phyloP scores from a whole-genome alignment of 2,113 vertebrate genomes.

The Colaptes auratus region DNA sequence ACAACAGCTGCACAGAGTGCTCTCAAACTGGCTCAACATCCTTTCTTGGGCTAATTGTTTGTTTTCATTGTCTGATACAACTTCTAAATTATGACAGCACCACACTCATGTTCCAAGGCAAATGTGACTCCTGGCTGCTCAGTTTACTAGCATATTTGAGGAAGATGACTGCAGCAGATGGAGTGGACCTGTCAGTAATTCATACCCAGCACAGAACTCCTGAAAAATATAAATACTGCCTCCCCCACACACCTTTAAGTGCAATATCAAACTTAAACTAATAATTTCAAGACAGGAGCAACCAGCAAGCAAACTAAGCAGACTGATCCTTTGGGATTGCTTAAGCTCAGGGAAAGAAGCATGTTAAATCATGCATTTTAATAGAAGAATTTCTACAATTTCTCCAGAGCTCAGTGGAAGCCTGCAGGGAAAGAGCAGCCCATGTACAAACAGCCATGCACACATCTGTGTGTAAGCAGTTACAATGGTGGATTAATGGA shows the following conservation, averaged over 20 bases:
- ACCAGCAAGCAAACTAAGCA: background rate
- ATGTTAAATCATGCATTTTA: background rate
- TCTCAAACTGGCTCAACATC: background rate
- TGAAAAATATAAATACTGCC: constrained; percentile 1
- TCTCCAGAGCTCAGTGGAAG: background rate
- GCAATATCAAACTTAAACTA: background rate
- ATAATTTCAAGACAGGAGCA: background rate
- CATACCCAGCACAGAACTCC: background rate
- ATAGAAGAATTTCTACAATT: background rate
- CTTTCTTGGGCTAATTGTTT: background rate
- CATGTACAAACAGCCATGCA: accelerated
- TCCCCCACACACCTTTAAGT: too few species aligned
- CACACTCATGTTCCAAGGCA: background rate
- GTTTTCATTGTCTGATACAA: constrained; percentile 19
- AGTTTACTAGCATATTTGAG: background rate
- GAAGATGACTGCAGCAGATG: constrained; percentile 33
- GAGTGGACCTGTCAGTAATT: constrained; percentile 30
- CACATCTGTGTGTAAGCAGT: background rate
- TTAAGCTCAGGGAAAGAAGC: background rate
- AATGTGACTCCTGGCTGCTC: constrained; percentile 8
- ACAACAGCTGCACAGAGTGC: background rate
- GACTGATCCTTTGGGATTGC: background rate
- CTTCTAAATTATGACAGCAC: background rate
- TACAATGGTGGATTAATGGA: accelerated
- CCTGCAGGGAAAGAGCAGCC: background rate